These are phyloP conservation scores for Plecturocebus donacophilus DNA, from an alignment of 2,113 vertebrate genomes.

Conservation along the genomic window DNA sequence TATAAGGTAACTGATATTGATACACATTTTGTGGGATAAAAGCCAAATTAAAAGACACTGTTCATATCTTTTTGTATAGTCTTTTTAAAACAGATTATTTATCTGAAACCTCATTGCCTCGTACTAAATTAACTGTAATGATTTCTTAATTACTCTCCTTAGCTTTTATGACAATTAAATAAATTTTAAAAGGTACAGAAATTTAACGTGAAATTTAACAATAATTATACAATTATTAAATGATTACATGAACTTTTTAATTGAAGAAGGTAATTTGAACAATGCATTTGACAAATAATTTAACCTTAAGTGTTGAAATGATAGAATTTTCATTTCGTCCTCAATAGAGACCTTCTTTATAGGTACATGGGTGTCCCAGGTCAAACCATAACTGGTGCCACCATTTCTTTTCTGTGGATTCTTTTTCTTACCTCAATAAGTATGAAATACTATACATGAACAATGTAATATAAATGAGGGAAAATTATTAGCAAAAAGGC, in stretches of 20 bases:
- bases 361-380: background rate
- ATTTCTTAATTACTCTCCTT: conserved; percentile 2
- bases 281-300: conserved; percentile 10
- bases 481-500: conserved; percentile 6
- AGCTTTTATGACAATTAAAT: conserved; percentile 5
- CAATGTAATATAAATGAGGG: background rate
- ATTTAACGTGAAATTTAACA: background rate
- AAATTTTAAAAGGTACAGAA: background rate
- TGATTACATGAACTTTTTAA: background rate
- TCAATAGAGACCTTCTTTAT: background rate
- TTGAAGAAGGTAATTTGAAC: background rate
- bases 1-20: conserved; percentile 19
- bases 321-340: background rate
- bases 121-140: background rate
- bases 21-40: conserved; percentile 7
- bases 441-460: conserved; percentile 9
- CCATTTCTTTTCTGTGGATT: background rate
- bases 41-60: background rate
- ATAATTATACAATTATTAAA: background rate
- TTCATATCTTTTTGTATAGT: background rate
- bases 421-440: background rate
- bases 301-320: background rate
- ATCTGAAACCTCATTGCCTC: background rate
- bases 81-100: background rate
- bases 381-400: conserved; percentile 1